Evolutionary conservation across 2,888 invertebrate genomes (phyloP), one percentile per base, ranked within the genome.

Genomic region (Cartodere bifasciata): DNA sequence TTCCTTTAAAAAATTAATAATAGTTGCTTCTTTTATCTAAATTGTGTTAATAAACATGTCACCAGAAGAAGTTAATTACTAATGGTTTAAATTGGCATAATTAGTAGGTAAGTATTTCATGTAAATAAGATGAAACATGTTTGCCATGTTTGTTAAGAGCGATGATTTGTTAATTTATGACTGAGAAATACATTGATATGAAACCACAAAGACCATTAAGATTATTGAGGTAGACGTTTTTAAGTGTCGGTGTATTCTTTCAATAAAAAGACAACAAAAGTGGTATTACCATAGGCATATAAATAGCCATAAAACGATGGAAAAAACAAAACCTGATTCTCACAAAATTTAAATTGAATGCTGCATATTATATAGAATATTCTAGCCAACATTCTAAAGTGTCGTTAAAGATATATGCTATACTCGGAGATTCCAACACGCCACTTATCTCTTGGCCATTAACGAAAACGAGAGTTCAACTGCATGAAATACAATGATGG

Each of bases 281-380:
- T 46, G 41, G 44, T 45, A 52, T 53, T 52, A 53, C 53, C 52
- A 52, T 52, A 52, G 47, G 50, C 49, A 52, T 52, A 52, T 53
- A 53, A 52, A 53, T 52, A 53, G 50, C 52, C 48, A 52, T 52
- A 51, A 51, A 52, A 48, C 49, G 48, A 45, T 47, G 46, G 46
- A 47, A 50, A 49, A 48, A 48, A 49, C 44, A 49, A 49, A 49
- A 47, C 48, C 44, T 49, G 49, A 49, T 53, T 53, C 52, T 46
- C 53, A 52, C 53, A 52, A 53, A 53, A 53, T 53, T 53, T 53
- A 52, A 53, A 53, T 53, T 53, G 52, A 53, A 53, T 53, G 50
- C 52, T 48, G 53, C 53, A 53, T 53, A 53, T 53, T 53, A 53
- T 53, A 52, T 51, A 47, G 53, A 52, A 53, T 52, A 53, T 52